Percentiles rank a stretch among this genome's conserved stretches.
Evolutionary conservation across 2,888 invertebrate species (phyloP).

Genomic region (Synanthedon formicaeformis): DNA sequence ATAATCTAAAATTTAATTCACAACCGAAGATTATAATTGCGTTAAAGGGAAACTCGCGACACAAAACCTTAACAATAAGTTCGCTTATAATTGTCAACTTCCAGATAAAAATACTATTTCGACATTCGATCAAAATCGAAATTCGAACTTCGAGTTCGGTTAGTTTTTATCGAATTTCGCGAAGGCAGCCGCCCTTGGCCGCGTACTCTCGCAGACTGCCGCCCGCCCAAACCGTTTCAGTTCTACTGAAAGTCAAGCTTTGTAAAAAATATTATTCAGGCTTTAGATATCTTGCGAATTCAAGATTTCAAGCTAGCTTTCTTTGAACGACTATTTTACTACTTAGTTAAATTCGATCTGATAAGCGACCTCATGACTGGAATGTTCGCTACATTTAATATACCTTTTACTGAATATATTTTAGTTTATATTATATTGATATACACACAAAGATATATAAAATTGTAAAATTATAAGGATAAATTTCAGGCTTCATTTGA

Average conservation of each 20-base stretch:
- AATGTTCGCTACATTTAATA: no score
- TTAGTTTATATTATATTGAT: no score
- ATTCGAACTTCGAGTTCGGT: background rate
- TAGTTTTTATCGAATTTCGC: background rate
- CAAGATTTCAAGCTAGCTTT: background rate
- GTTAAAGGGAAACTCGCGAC: background rate
- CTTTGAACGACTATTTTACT: no score
- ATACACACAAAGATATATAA: no score
- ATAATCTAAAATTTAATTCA: background rate
- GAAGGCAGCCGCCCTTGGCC: constrained; percentile 22
- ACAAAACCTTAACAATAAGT: constrained; percentile 20
- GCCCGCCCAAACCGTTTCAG: constrained; percentile 27
- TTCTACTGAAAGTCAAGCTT: constrained; percentile 24
- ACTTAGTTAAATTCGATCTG: no score
- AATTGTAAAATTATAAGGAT: no score
- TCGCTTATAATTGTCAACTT: background rate
- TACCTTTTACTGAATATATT: no score
- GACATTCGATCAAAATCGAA: background rate
- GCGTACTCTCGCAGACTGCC: constrained; percentile 39
- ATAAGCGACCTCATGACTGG: no score
- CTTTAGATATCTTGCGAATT: constrained; percentile 23
- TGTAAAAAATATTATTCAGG: constrained; percentile 39
- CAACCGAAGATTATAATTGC: background rate
- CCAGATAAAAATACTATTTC: background rate
- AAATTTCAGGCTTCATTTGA: no score